These are phyloP conservation scores for Centruroides sculpturatus DNA, from an alignment of 1,140 invertebrate species.

Conservation along the genomic window DNA sequence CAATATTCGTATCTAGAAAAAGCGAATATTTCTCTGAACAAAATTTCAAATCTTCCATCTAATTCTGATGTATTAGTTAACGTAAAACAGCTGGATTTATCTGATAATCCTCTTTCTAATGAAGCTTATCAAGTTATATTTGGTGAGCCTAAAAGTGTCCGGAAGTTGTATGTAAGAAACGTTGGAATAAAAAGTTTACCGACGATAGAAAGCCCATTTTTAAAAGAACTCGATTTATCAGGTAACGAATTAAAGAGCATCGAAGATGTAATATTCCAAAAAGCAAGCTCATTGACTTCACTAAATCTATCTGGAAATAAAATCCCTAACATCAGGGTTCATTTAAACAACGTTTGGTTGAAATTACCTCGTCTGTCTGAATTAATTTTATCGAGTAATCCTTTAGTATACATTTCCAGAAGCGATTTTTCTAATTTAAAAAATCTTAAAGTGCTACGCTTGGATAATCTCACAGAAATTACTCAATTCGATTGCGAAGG, in stretches of 20 bases:
- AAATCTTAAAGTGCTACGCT: constrained; percentile 45
- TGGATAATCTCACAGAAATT: constrained; percentile 50
- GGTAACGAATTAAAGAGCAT: constrained; percentile 54
- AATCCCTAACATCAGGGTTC: constrained; percentile 38
- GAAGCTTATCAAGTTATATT: constrained; percentile 58
- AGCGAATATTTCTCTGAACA: constrained; percentile 63
- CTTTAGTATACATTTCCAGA: constrained; percentile 49
- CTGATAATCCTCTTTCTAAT: constrained; percentile 61
- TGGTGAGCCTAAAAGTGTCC: constrained; percentile 71
- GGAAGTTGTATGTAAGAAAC: constrained; percentile 61
- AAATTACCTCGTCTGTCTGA: constrained; percentile 47
- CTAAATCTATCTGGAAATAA: constrained; percentile 63
- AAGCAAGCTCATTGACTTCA: constrained; percentile 58
- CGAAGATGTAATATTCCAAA: constrained; percentile 46
- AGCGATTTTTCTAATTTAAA: constrained; percentile 54
- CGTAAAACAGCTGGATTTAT: constrained; percentile 70
- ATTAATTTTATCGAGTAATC: constrained; percentile 64
- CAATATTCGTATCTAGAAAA: constrained; percentile 65
- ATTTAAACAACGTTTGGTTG: constrained; percentile 39
- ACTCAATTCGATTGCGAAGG: constrained; percentile 64
- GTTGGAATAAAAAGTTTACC: constrained; percentile 47
- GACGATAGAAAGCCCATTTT: constrained; percentile 65
- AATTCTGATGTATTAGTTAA: constrained; percentile 74
- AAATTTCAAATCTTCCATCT: constrained; percentile 55
- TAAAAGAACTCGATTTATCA: constrained; percentile 64